Base-by-base conservation (phyloP, 2,113 vertebrate genomes). In the Sterrhoptilus dennistouni region DNA sequence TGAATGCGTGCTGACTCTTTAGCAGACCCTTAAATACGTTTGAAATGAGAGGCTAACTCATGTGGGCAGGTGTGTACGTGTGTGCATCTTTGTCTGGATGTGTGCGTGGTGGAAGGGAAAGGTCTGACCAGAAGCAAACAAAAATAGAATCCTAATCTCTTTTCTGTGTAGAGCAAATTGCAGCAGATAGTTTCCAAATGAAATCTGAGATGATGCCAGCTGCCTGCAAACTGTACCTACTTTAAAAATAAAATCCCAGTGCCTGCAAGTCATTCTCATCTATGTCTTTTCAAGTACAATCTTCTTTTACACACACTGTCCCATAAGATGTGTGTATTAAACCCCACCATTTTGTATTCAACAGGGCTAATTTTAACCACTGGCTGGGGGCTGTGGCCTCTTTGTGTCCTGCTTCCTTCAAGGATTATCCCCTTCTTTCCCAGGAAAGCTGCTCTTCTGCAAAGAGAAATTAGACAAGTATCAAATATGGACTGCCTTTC, bases 181-280 rank as follows among this genome's bases (percentile, higher is more conserved):
- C 38, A 96, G 71, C 52, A 89, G 90, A 93, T 86, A 94, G 75
- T 80, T 91, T 93, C 95, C 85, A 96, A 94, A 93, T 90, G 88
- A 95, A 96, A 96, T 68, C 71, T 93, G 79, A 95, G 92, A 91
- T 52, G 53, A 83, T 92, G 79, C 88, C 88, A 95, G 90, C 88
- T 96, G 93, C 68, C 57, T 96, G 88, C 22, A 88, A 80, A 95
- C 64, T 56, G 83, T 86, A 87, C 75, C 82, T 74, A 28, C 45
- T 93, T 94, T 61, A 89, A 96, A 94, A 93, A 95, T 82, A 95
- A 96, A 95, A 92, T 82, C 57, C 93, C n/a, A 35, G 53, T 90
- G 86, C 68, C 53, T 86, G 53, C 23, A 60, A 93, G 36, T 68
- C 61, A 79, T 63, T 16, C 75, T 76, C 81, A 54, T 80, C 83